These are phyloP conservation scores for Corydoras sp. DNA, from an alignment of 2,113 vertebrate species.

Conservation along the genomic window DNA sequence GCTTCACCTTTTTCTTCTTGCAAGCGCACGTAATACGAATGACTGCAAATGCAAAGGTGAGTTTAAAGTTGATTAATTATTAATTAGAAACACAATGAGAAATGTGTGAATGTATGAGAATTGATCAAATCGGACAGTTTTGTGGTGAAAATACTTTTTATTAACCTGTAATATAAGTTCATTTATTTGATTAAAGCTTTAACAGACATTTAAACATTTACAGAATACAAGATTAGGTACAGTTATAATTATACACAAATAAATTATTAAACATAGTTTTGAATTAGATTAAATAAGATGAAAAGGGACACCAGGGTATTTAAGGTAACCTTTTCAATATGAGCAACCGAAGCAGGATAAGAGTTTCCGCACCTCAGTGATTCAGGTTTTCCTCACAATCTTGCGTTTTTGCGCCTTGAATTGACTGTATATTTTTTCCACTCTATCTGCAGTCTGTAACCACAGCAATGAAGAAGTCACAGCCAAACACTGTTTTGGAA, in stretches of 20 bases:
- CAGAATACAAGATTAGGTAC: no score
- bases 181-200: no score
- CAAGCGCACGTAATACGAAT: constrained; percentile 7
- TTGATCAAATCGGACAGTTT: no score
- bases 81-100: no score
- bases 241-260: no score
- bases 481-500: constrained; percentile 9
- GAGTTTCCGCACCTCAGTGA: constrained; percentile 16
- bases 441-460: not conserved
- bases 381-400: constrained; percentile 38
- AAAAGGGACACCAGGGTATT: not conserved
- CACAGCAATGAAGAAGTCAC: constrained; percentile 2
- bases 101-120: no score
- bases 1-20: constrained; percentile 23
- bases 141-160: no score
- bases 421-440: constrained; percentile 33
- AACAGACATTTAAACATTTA: no score
- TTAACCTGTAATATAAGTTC: no score
- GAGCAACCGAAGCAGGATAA: not conserved
- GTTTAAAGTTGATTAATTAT: not conserved
- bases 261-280: no score
- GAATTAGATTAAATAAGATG: not conserved
- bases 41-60: constrained; percentile 20
- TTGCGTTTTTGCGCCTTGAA: constrained; percentile 2
- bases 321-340: not conserved